Base-by-base conservation (phyloP, 2,797 vertebrate species). In the Dicrostonyx torquatus region DNA sequence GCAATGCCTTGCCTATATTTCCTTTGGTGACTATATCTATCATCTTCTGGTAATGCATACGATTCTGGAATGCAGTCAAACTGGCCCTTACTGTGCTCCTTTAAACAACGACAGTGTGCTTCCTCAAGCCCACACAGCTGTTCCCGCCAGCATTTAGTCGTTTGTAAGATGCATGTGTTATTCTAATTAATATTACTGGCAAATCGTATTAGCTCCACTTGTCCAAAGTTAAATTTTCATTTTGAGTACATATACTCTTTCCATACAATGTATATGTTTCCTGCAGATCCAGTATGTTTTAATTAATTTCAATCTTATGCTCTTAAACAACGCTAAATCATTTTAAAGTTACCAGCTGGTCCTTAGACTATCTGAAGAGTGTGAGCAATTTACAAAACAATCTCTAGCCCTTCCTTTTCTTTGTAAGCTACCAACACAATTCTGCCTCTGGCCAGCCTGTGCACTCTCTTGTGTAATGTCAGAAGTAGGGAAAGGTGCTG, bases 171-270 rank as follows among this genome's bases (percentile, higher is more conserved):
- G 83, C 45, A 34, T 15, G 11, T 43, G 53, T 87, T 70, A 91
- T 60, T 45, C 60, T 85, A 88, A 88, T 92, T 86, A 93, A 76
- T 89, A 89, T 66, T 60, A 80, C 22, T 55, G 53, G 34, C 55
- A 91, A 94, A 90, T 91, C 29, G 37, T 50, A 82, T 86, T 82
- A 87, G 78, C 76, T 43, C 37, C 76, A 87, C 43, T 95, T 93
- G 68, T 53, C 70, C 24, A 64, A 88, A 91, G 80, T 94, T 77
- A 91, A 84, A 87, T 29, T 87, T 87, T 77, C 37, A 29, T 72
- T 72, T 64, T n/a, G 75, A 78, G 55, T 84, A 43, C 40, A 45
- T 87, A 66, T 68, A 40, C 29, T 43, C 82, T 91, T 37, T 68
- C 43, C 37, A 34, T 10, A 50, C 0, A 68, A 40, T 87, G 62